Base-by-base conservation (phyloP, 2,888 invertebrate species). In the Macrostomum cliftonense region DNA sequence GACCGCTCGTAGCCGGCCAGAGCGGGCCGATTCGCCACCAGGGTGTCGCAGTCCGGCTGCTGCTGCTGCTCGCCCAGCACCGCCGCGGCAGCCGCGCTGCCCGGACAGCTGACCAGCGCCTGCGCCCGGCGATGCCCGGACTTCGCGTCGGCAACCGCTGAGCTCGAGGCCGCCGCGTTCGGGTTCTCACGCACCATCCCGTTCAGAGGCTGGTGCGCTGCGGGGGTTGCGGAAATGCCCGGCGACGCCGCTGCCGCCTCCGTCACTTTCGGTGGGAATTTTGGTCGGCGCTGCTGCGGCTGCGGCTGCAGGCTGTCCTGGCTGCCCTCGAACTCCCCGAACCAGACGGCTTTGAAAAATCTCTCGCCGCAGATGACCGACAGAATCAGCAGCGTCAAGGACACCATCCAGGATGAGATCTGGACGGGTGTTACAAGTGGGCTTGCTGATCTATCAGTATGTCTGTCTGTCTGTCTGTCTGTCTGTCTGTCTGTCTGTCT, bases 401-500 rank as follows among this genome's bases (percentile, higher is more conserved):
- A 38, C 20, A 45, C 37, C 14, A 45, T 19, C 45, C 45, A 45
- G 21, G 45, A 45, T n/a, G 45, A 19, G 4, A 45, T 17, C 45
- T 45, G 45, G n/a, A 36, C 45, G 45, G 28, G 28, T 7, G 28
- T 7, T 28, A 7, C 19, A 11, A 42, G 19, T 14, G 14, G 21
- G 14, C n/a, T 39, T 13, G 37, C 20, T 46, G 9, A n/a, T 50
- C 39, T 50, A 37, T 51, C 37, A 39, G 39, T 50, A 14, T 45
- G 40, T 51, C 38, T 49, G 16, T 45, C 37, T 51, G 39, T 51
- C 36, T 50, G 44, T 51, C 38, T 39, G 45, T 50, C 38, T 40
- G 44, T 45, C 28, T 44, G 45, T 39, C 38, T 51, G 49, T 50
- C 38, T 39, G 40, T 50, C n/a, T 51, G 45, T 50, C 39, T 50